Base-by-base conservation (phyloP, 2,113 vertebrate genomes). In the human region DNA sequence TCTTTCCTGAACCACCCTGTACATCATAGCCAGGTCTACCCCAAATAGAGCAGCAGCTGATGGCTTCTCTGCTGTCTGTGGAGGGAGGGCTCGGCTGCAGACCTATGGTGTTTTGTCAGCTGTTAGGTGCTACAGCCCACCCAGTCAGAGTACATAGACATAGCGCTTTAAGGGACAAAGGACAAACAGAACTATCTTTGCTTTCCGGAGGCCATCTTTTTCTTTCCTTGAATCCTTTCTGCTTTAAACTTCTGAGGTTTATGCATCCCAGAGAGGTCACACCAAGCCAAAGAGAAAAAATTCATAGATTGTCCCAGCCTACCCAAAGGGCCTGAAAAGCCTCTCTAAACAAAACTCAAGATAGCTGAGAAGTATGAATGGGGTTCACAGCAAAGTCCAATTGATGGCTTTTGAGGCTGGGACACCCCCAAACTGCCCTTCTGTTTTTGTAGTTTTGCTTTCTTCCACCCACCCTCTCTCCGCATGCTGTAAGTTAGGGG, bases 401-500 rank as follows among this genome's bases (percentile, higher is more conserved):
- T 55, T 38, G 0, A 20, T 11, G 13, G 78, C 35, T 55, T 23
- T 11, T 27, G 45, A 87, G 68, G 55, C 35, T 48, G 32, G 48
- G 13, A 48, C 32, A 27, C 11, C 48, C 52, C 9, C 72, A 61
- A 35, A 48, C 17, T 20, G 6, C 25, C 48, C 89, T 89, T 93
- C 82, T 84, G 6, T 64, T 90, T 90, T 90, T 45, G 35, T 59
- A 48, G 5, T 68, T 80, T 83, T 83, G 75, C 30, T 93, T 57
- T 55, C 40, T 68, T n/a, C 73, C 22, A 30, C 14, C 32, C 50
- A 18, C 43, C 12, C 0, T 89, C 16, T 35, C 35, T 48, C 38
- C 12, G 35, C 4, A 0, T 82, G 43, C 80, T 97, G 40, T 93
- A 97, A 96, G 93, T 78, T 78, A 93, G 48, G 81, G 94, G 55